A percentile compares a stretch with the other conserved stretches of the same genome.
phyloP scores from a whole-genome alignment of 2,113 vertebrate species.

The Tychaedon coryphoeus region DNA sequence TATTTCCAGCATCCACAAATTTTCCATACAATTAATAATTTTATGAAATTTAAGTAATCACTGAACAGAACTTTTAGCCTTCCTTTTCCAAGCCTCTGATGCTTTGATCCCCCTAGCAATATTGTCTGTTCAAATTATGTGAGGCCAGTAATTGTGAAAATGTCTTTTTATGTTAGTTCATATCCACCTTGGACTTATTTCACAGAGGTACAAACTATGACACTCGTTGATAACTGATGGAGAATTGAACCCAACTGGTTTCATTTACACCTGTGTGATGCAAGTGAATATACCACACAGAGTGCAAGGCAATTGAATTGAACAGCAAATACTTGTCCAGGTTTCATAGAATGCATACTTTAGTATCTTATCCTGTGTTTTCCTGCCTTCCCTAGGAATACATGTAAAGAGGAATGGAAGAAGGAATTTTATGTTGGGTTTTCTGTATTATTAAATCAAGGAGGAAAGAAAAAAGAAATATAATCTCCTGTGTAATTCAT shows the following conservation, averaged over 20 bases:
- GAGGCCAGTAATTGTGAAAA: not conserved
- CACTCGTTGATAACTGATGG: not conserved
- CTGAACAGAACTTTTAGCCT: not conserved
- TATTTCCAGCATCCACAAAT: not conserved
- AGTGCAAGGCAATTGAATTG: not conserved
- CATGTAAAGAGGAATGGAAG: not conserved
- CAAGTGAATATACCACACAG: not conserved
- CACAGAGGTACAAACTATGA: not conserved
- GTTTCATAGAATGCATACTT: not conserved
- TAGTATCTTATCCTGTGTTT: not conserved
- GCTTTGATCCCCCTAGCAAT: not conserved
- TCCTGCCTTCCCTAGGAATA: not conserved
- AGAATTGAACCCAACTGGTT: not conserved
- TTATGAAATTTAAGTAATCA: not conserved
- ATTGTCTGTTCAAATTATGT: not conserved
- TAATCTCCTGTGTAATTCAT: not conserved
- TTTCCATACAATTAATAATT: not conserved
- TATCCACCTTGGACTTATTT: not conserved
- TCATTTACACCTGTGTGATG: not conserved
- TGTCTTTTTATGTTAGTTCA: not conserved
- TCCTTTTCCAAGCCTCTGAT: not conserved
- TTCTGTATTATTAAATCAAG: not conserved
- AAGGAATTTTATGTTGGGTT: not conserved
- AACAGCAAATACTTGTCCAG: not conserved
- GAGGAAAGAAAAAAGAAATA: not conserved